Base-by-base conservation (phyloP, 2,113 vertebrate species). In the Sminthopsis crassicaudata region DNA sequence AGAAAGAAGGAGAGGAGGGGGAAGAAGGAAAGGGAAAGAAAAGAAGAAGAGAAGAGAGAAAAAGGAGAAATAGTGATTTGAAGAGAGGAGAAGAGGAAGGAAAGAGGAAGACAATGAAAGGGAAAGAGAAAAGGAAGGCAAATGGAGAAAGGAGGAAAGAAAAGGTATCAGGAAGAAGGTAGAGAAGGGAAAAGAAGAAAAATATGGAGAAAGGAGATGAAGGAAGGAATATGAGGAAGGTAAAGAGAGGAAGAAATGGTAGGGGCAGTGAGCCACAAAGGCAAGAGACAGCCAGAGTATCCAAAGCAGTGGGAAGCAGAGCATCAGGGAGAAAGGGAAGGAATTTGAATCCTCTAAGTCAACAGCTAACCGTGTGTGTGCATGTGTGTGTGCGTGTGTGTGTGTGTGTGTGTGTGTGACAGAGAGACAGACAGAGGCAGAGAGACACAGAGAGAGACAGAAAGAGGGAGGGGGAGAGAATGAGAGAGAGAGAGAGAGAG, bases 331-430 rank as follows among this genome's bases (percentile, higher is more conserved):
- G 53, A 16, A 2, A n/a, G 84, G 54, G 54, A 25, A 53, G 30
- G 46, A 50, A 90, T 90, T 50, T 26, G 89, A 50, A 90, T 90
- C 89, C 46, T 90, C 24, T 90, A 30, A 90, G 24, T 90, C 89
- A 46, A 25, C 22, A 2, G 89, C 23, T 36, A 51, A 24, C 57
- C 30, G 12, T 42, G 27, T 26, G 48, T 24, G 46, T 42, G 50
- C 24, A 30, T 60, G 2, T n/a, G 46, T 76, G 91, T 76, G 4
- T 53, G 94, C 88, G 53, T 90, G 9, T 27, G 90, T 30, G 1
- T 0, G 12, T 0, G 26, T 0, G 0, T 11, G 0, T 48, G 3
- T 48, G 6, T 5, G 2, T 11, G 2, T 24, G 30, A 51, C 8
- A 51, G 50, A 51, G 50, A 51, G 50, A 51, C 8, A 51, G 4